Evolutionary conservation across 2,113 vertebrate genomes (phyloP), one percentile per base, ranked within the genome.

Genomic region (Clinocottus analis): DNA sequence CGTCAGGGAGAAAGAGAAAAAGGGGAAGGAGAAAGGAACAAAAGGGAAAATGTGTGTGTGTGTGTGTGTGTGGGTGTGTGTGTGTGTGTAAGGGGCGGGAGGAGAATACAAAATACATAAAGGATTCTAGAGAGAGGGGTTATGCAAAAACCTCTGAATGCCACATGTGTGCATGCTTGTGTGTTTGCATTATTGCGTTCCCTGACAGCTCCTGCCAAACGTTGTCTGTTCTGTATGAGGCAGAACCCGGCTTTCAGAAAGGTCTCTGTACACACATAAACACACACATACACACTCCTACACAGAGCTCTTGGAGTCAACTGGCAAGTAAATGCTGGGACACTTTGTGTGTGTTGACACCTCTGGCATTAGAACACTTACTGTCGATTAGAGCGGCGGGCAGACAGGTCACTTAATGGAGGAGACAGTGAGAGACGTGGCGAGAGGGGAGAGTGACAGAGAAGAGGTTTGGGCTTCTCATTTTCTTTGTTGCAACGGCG

Each of bases 301-400:
- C 71, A 49, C 62, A 67, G 35, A 56, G 65, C 63, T 62, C 66
- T 75, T 16, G 21, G 68, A 88, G 85, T 84, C 78, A 87, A 82
- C 83, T 86, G 86, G 49, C 66, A 79, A 81, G 71, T 85, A 84
- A 90, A 85, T 84, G 75, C 69, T 21, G 33, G 72, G 75, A 88
- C 84, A 86, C 82, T 83, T 74, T 68, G 80, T 80, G 75, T 78
- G 61, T 80, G 85, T 88, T 84, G 84, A 92, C 80, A 92, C 85
- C 80, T 72, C 79, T 87, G 85, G 77, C 82, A 86, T 87, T 74
- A 75, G 81, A 83, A 85, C 84, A 92, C 84, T 89, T 89, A 83
- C 72, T 82, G 84, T 72, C 58, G 60, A 90, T 89, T 89, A 88
- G 75, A 84, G 73, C 62, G 67, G 67, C 75, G 65, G 77, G 65